Conservation (phyloP, 2,113 vertebrate genomes). For the Pterocles orientalis region DNA sequence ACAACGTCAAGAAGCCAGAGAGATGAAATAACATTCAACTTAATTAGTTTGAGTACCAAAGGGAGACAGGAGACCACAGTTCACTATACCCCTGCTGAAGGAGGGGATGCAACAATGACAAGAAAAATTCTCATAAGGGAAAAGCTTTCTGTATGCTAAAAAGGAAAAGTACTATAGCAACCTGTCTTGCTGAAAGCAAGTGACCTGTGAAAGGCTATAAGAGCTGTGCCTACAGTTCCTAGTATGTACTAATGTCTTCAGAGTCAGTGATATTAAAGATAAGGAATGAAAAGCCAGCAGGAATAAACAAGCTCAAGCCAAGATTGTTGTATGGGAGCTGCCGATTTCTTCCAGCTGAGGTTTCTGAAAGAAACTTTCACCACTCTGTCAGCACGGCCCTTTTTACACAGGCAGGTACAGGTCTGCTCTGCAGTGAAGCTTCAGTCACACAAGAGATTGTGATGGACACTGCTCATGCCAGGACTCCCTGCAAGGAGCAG, state of each 20-base stretch:
- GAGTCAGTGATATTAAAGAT: not conserved
- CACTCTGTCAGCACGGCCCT: rapidly evolving
- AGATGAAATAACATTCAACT: not conserved
- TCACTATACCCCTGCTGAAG: not conserved
- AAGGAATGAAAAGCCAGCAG: constrained; percentile 27
- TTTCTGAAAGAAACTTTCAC: not conserved
- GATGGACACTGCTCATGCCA: not conserved
- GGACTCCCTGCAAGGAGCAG: not conserved
- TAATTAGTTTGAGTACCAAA: not conserved
- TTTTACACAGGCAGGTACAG: not conserved
- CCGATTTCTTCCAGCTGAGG: not conserved
- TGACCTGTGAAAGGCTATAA: not conserved
- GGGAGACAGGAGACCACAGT: not conserved
- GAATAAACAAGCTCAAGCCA: constrained; percentile 1
- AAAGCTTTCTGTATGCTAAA: not conserved
- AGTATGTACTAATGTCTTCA: not conserved
- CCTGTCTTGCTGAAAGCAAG: not conserved
- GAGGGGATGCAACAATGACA: not conserved
- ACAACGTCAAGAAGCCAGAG: not conserved
- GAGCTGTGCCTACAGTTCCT: not conserved
- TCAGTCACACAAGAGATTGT: not conserved
- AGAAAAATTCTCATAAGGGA: not conserved
- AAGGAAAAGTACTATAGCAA: not conserved
- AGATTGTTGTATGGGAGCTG: not conserved
- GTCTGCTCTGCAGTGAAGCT: not conserved